Conservation (phyloP, 2,113 vertebrate species). For the Varanus salvator region DNA sequence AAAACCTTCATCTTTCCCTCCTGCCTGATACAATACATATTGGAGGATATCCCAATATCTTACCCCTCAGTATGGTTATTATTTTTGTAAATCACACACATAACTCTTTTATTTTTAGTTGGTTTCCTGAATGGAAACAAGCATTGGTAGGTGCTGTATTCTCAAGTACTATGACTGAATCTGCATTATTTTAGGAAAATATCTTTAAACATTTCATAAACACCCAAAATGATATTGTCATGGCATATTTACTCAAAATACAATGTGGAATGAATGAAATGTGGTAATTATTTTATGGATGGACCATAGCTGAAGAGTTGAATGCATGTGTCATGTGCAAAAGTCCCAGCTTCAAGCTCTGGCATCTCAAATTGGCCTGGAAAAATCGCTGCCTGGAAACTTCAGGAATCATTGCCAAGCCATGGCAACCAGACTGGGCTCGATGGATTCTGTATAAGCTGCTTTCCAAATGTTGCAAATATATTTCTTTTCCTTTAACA, state of each 20-base stretch:
- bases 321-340: too few species aligned
- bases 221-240: neutral
- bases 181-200: neutral
- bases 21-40: neutral
- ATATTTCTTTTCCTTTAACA: neutral
- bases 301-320: too few species aligned
- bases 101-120: neutral
- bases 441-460: neutral
- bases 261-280: neutral
- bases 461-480: neutral
- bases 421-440: too few species aligned
- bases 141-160: neutral
- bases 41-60: neutral
- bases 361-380: too few species aligned
- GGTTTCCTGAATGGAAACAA: neutral
- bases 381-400: too few species aligned
- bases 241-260: neutral
- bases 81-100: neutral
- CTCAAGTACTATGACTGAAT: neutral
- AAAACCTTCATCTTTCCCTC: neutral
- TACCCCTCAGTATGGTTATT: neutral
- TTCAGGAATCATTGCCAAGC: too few species aligned
- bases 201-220: neutral
- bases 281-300: neutral
- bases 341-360: too few species aligned